These are phyloP conservation scores for Scaptomyza hsui DNA, from an alignment of 1,140 invertebrate species.

Conservation along the genomic window DNA sequence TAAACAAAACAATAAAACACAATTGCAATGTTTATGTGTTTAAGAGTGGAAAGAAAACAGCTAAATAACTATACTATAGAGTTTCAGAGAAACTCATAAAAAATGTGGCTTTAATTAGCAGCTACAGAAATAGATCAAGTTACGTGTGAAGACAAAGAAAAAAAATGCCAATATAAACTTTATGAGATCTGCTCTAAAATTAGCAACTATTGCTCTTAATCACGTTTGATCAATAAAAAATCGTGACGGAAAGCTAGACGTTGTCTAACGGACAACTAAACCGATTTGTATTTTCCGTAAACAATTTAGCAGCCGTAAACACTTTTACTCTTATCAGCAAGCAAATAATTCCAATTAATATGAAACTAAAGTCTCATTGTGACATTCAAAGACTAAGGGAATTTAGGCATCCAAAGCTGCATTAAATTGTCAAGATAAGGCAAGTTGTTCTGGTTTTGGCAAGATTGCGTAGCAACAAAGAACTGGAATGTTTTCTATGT, in stretches of 20 bases:
- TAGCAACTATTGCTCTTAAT: not conserved
- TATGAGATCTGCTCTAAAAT: not conserved
- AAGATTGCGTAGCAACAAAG: slow-evolving; percentile 27
- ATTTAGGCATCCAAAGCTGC: not conserved
- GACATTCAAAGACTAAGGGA: not conserved
- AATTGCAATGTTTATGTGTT: slow-evolving; percentile 33
- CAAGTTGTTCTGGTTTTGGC: slow-evolving; percentile 25
- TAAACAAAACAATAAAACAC: slow-evolving; percentile 13
- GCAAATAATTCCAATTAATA: slow-evolving; percentile 1
- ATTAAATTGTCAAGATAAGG: slow-evolving; percentile 19
- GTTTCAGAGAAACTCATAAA: slow-evolving; percentile 36
- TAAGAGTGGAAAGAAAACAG: not conserved
- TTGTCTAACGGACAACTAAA: slow-evolving; percentile 11
- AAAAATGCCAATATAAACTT: not conserved
- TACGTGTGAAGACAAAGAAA: not conserved
- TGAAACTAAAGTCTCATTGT: not conserved
- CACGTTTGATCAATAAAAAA: not conserved
- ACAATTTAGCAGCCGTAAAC: slow-evolving; percentile 19
- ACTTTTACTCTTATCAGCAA: slow-evolving; percentile 22
- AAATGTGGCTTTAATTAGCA: slow-evolving; percentile 12
- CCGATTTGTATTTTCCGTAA: slow-evolving; percentile 1
- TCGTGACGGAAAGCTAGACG: slow-evolving; percentile 1
- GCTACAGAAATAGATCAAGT: not conserved
- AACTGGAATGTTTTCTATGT: not conserved
- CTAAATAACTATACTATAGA: not conserved